These are phyloP conservation scores for Deilephila porcellus DNA, from an alignment of 2,888 invertebrate genomes.

Conservation along the genomic window DNA sequence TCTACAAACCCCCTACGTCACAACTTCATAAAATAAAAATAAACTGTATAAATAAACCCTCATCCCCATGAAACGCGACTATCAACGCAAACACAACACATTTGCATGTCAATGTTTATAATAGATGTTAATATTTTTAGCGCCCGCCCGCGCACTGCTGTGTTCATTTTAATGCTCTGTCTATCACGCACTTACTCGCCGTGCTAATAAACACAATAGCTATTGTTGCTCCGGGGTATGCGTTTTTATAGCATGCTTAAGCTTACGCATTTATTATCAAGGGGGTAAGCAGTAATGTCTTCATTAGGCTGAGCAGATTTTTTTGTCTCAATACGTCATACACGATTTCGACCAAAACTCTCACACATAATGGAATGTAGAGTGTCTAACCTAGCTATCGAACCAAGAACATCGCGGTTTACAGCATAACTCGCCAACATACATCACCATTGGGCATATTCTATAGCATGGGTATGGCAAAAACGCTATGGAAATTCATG, in stretches of 20 bases:
- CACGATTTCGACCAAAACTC: no score
- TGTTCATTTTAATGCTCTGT: constrained; percentile 7
- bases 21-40: not conserved
- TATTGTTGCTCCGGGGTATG: not conserved
- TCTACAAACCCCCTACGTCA: not conserved
- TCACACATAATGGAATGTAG: no score
- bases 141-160: not conserved
- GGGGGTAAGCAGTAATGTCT: no score
- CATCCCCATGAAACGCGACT: not conserved
- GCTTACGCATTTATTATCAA: no score
- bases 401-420: no score
- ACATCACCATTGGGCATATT: no score
- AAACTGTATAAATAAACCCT: not conserved
- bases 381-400: no score
- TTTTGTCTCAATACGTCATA: no score
- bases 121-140: constrained; percentile 4
- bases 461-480: no score
- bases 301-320: no score
- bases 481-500: no score
- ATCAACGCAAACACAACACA: not conserved
- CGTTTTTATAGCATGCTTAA: not conserved
- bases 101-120: constrained; percentile 21
- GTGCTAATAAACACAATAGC: constrained; percentile 16
- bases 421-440: no score
- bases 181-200: constrained; percentile 14